A percentile compares a stretch with the other conserved stretches of the same genome.
phyloP scores from a whole-genome alignment of 2,113 vertebrate species.

The Hydrolagus affinis region DNA sequence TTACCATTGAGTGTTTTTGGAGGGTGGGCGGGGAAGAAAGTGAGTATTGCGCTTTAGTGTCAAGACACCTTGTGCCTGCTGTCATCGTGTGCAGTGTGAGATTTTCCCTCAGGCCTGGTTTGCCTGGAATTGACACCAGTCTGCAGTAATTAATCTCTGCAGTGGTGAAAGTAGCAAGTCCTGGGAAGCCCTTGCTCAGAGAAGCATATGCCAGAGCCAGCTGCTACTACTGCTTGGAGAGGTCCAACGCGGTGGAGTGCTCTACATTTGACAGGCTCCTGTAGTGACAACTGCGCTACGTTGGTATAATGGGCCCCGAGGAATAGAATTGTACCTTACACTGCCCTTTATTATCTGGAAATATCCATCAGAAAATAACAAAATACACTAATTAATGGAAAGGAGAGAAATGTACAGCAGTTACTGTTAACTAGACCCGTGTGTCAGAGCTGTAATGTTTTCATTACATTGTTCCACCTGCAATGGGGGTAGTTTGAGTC shows the following conservation, averaged over 20 bases:
- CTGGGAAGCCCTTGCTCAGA: slow-evolving; percentile 55
- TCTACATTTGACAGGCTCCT: slow-evolving; percentile 48
- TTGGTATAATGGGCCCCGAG: slow-evolving; percentile 40
- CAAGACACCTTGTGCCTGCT: slow-evolving; percentile 42
- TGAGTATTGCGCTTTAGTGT: slow-evolving; percentile 3
- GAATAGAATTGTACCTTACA: slow-evolving; percentile 44
- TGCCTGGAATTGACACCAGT: slow-evolving; percentile 57
- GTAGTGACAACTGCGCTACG: slow-evolving; percentile 52
- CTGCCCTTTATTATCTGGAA: slow-evolving; percentile 64
- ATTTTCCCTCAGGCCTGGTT: slow-evolving; percentile 54
- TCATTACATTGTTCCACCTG: slow-evolving; percentile 14
- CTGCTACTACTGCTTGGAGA: slow-evolving; percentile 52
- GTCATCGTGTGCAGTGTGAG: slow-evolving; percentile 57
- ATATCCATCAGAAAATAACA: slow-evolving; percentile 52
- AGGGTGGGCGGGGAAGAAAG: too few species aligned
- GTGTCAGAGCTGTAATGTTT: slow-evolving; percentile 28
- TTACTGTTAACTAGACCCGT: slow-evolving; percentile 21
- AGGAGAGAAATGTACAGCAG: slow-evolving; percentile 13
- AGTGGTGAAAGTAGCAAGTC: slow-evolving; percentile 54
- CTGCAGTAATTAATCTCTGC: slow-evolving; percentile 67
- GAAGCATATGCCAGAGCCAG: slow-evolving; percentile 63
- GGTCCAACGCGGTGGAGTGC: slow-evolving; percentile 46
- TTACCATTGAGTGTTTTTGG: neutral
- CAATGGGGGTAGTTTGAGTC: slow-evolving; percentile 27
- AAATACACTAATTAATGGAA: slow-evolving; percentile 31